Conservation (phyloP, 37 sponge, comb jelly and placozoan genomes). For the Mnemiopsis leidyi region DNA sequence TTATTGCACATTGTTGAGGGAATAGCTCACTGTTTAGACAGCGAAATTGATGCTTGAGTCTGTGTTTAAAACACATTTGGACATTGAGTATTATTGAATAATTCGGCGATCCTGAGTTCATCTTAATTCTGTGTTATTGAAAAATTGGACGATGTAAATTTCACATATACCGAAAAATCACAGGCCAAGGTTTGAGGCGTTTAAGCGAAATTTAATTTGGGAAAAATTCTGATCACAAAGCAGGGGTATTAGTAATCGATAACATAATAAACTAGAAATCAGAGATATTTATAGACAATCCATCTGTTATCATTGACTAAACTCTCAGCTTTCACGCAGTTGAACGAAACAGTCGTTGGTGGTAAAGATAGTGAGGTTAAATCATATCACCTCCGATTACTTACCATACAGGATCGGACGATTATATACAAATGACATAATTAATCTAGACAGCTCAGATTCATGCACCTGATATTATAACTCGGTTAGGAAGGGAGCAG, state of each 20-base stretch:
- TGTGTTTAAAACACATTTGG: too few species aligned
- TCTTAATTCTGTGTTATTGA: neutral
- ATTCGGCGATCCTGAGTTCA: neutral
- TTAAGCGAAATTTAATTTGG: neutral
- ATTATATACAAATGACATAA: neutral
- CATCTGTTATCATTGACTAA: neutral
- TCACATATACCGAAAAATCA: neutral
- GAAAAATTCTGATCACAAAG: neutral
- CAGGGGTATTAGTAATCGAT: neutral
- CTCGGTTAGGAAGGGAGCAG: conserved; percentile 4
- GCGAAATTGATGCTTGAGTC: too few species aligned
- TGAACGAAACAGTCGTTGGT: neutral
- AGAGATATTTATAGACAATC: neutral
- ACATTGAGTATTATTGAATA: too few species aligned
- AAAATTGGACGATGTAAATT: neutral
- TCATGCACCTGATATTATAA: neutral
- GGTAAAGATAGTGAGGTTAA: neutral
- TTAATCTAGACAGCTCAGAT: conserved; percentile 1
- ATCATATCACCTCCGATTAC: neutral
- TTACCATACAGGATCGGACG: neutral
- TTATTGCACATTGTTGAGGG: too few species aligned
- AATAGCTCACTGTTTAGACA: too few species aligned
- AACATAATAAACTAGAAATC: neutral
- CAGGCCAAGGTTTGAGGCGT: neutral
- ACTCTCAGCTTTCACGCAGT: neutral